These are phyloP conservation scores for Phoeniculus purpureus DNA, from an alignment of 2,797 vertebrate genomes.

Conservation along the genomic window DNA sequence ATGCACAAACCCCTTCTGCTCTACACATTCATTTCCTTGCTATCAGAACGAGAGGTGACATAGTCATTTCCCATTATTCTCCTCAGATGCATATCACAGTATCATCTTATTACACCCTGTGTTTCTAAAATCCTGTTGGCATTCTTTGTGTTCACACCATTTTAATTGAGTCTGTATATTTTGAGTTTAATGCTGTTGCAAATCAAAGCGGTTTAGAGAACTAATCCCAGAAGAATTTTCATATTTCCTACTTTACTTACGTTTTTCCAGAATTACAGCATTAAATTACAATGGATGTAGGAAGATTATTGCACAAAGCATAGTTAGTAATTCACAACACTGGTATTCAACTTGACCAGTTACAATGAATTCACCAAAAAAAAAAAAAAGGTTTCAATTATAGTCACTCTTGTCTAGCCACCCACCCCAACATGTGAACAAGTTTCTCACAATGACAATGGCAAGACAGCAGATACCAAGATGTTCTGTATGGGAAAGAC, in stretches of 20 bases:
- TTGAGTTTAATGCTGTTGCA: slow-evolving; percentile 47
- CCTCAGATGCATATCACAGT: neutral
- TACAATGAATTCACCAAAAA: slow-evolving; percentile 46
- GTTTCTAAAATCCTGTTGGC: slow-evolving; percentile 31
- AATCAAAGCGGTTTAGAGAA: slow-evolving; percentile 44
- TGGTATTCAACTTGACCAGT: slow-evolving; percentile 8
- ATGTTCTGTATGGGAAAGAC: slow-evolving; percentile 21
- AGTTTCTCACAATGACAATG: slow-evolving; percentile 52
- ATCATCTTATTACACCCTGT: neutral
- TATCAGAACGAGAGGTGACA: neutral
- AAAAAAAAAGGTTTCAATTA: slow-evolving; percentile 38
- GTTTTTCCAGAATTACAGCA: slow-evolving; percentile 33
- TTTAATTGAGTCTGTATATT: slow-evolving; percentile 13
- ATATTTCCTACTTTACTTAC: slow-evolving; percentile 23
- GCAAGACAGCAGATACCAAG: slow-evolving; percentile 7
- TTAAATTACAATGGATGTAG: slow-evolving; percentile 45
- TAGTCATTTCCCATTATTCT: neutral
- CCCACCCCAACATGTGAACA: slow-evolving; percentile 39
- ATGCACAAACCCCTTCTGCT: slow-evolving; percentile 39
- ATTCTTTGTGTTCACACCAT: neutral
- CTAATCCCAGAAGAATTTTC: slow-evolving; percentile 37
- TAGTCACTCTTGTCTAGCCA: slow-evolving; percentile 17
- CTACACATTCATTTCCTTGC: neutral
- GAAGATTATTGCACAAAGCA: slow-evolving; percentile 51
- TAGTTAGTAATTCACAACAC: slow-evolving; percentile 53